Percentiles rank a stretch among this genome's conserved stretches.
Conservation (phyloP, 2,113 vertebrate genomes). For the Potamarius usumacintae region DNA sequence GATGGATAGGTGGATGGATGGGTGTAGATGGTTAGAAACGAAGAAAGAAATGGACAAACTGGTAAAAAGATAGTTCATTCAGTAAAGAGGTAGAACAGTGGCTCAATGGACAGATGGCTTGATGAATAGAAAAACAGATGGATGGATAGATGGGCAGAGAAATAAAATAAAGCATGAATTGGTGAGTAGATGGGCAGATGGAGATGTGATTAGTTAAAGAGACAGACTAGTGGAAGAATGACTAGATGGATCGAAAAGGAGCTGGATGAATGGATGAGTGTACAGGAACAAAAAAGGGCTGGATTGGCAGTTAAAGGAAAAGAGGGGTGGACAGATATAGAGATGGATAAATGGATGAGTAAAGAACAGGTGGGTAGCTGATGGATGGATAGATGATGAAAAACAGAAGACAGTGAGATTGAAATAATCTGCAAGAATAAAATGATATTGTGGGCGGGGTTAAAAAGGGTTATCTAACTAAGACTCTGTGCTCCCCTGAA, state of each 20-base stretch:
- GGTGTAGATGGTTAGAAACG: not conserved
- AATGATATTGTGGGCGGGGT: not conserved
- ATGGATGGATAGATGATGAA: not conserved
- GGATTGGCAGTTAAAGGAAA: no score
- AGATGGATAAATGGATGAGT: not conserved
- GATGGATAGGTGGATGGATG: not conserved
- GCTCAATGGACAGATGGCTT: not conserved
- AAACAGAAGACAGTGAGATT: not conserved
- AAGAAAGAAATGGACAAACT: not conserved
- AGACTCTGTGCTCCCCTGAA: slow-evolving; percentile 57
- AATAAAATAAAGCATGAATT: not conserved
- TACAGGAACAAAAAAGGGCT: no score
- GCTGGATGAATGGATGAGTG: not conserved
- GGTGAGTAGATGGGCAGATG: not conserved
- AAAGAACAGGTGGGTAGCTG: not conserved
- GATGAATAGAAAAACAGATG: not conserved
- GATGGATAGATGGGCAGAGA: not conserved
- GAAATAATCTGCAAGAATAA: not conserved
- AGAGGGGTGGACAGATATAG: not conserved
- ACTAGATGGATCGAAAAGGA: not conserved
- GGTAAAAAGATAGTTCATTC: not conserved
- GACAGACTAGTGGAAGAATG: not conserved
- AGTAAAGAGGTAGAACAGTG: not conserved
- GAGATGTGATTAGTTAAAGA: not conserved
- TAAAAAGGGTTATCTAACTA: not conserved